These are phyloP conservation scores for Nineta flava DNA, from an alignment of 2,888 invertebrate genomes.

Conservation along the genomic window DNA sequence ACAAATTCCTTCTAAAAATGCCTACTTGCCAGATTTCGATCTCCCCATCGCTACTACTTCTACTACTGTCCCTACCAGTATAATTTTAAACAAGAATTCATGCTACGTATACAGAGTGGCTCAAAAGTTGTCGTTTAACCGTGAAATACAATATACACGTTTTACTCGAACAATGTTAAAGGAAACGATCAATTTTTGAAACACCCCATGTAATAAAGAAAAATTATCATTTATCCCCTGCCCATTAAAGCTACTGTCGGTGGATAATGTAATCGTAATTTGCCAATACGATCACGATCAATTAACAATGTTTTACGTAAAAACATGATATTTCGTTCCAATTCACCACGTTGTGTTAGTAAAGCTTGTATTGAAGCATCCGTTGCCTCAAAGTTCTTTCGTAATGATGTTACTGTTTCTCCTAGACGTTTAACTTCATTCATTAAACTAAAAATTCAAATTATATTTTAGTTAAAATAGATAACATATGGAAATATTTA, in stretches of 20 bases:
- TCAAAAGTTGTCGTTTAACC: too few relatives aligned
- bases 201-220: too few relatives aligned
- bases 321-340: conserved; percentile 52
- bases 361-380: conserved; percentile 39
- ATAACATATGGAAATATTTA: conserved; percentile 8
- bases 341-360: conserved; percentile 36
- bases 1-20: too few relatives aligned
- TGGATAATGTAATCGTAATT: conserved; percentile 52
- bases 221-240: neutral
- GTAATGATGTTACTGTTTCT: conserved; percentile 49
- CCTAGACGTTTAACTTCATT: conserved; percentile 58
- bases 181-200: too few relatives aligned
- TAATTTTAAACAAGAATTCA: too few relatives aligned
- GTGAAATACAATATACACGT: too few relatives aligned
- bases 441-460: conserved; percentile 32
- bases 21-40: too few relatives aligned
- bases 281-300: conserved; percentile 47
- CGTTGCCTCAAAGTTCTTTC: conserved; percentile 46
- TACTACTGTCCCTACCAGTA: too few relatives aligned
- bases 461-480: neutral
- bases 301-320: conserved; percentile 55
- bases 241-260: conserved; percentile 50
- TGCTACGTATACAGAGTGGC: too few relatives aligned
- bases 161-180: too few relatives aligned
- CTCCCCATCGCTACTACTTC: too few relatives aligned